Base-by-base conservation (phyloP, 2,113 vertebrate genomes). In the Fukomys damarensis region DNA sequence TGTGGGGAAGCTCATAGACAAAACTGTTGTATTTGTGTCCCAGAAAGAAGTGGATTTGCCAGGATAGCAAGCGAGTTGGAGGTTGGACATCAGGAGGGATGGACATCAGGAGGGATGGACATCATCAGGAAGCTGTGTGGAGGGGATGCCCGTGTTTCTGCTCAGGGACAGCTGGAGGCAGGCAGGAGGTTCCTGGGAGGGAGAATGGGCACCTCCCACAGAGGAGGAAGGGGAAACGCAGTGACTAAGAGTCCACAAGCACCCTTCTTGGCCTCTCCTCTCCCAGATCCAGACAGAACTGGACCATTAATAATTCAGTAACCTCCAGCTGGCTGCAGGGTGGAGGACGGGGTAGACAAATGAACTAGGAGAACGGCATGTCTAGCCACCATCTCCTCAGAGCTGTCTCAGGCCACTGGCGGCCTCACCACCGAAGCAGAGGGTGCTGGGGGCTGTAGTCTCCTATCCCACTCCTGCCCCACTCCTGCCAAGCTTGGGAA, bases 401-500 rank as follows among this genome's bases (percentile, higher is more conserved):
- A n/a, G 43, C 41, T 77, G 58, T 86, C 26, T 49, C 32, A 19
- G 56, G 32, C 59, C 22, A 2, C 3, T 54, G 52, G 20, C 58
- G 70, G 74, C 63, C 11, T 17, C 20, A 63, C 35, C 35, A 43
- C 28, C 22, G 54, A 52, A 46, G 66, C 85, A 74, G 90, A 80
- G 46, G 49, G 68, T 35, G 30, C 17, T 54, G 56, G n/a, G 28
- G 35, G 13, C 10, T 41, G 0, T 8, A 16, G 56, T 30, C 65
- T 89, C 30, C 32, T 46, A 41, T 63, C n/a, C 28, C 59, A 74
- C 3, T 52, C 26, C 7, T 4, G 84, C 22, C n/a, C 28, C 59
- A 74, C 3, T 52, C 26, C 7, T 4, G 84, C 22, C 10, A 54
- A 80, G 43, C 46, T 98, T 97, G 98, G 30, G 98, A 99, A 89